Evolutionary conservation across 2,888 invertebrate species (phyloP), one percentile per base, ranked within the genome.

Genomic region (Drosophila pseudotalamancana): DNA sequence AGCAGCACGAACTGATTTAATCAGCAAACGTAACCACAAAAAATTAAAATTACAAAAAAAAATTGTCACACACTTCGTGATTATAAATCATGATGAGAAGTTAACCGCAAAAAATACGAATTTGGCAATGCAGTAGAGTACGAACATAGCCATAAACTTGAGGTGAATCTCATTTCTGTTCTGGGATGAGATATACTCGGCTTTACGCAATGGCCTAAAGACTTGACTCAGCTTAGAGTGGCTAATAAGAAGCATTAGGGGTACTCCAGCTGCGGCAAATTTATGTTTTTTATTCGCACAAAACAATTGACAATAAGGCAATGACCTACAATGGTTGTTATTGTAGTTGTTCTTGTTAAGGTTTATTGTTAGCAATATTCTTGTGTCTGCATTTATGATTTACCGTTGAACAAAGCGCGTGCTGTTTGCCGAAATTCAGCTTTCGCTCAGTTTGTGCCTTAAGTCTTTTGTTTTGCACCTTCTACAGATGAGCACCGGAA

Each of bases 1-100:
- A 55, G 55, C 60, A 21, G 43, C 85, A 77, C 85, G 85, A 70
- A 56, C 64, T 60, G 72, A 66, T 75, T 86, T 61, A 82, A 69
- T 82, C 65, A 53, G 61, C 40, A 16, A 32, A 21, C 14, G 54
- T 49, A 59, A 62, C 25, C 60, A n/a, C 51, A 57, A 25, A 49
- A 60, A 39, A 25, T 18, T 18, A 11, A 27, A 42, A 16, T 25
- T 16, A 31, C 14, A 16, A 19, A 31, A n/a, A 12, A 23, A 51
- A 29, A 66, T 37, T 70, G 74, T 65, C 50, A 63, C 83, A 63
- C 73, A 67, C 45, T 37, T 29, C 39, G 48, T 32, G 48, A 48
- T 29, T 43, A 73, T 85, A 65, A 69, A 77, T 85, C 63, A 73
- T 32, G 39, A 51, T 53, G 60, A 50, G 48, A 55, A 39, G 57